phyloP scores from a whole-genome alignment of 1,140 invertebrate genomes.

The Monomorium pharaonis region DNA sequence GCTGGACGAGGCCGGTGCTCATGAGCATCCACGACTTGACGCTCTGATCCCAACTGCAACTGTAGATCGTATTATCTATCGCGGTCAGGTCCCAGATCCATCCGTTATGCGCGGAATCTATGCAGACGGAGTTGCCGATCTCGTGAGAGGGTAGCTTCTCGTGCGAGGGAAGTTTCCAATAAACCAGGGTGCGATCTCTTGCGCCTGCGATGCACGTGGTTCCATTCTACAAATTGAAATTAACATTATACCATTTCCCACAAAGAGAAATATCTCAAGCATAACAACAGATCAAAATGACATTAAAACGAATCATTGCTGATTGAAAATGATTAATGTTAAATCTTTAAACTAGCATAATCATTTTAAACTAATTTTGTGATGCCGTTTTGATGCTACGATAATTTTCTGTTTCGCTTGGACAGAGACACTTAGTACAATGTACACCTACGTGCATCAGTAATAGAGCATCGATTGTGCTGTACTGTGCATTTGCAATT shows the following conservation, averaged over 20 bases:
- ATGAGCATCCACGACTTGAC: slow-evolving; percentile 79
- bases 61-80: slow-evolving; percentile 78
- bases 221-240: slow-evolving; percentile 71
- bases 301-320: too few relatives aligned
- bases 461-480: slow-evolving; percentile 78
- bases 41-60: slow-evolving; percentile 81
- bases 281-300: too few relatives aligned
- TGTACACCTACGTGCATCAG: slow-evolving; percentile 77
- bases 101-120: slow-evolving; percentile 77
- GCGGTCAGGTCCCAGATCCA: slow-evolving; percentile 83
- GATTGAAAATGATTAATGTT: too few relatives aligned
- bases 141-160: slow-evolving; percentile 44
- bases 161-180: slow-evolving; percentile 70
- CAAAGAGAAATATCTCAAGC: background rate
- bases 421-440: background rate
- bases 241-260: background rate
- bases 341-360: too few relatives aligned
- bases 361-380: too few relatives aligned
- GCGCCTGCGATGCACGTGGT: slow-evolving; percentile 80
- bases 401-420: too few relatives aligned
- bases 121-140: slow-evolving; percentile 27
- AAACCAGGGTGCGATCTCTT: slow-evolving; percentile 78
- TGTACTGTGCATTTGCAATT: slow-evolving; percentile 73
- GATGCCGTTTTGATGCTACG: too few relatives aligned
- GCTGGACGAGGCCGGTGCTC: slow-evolving; percentile 62